Base-by-base conservation (phyloP, 2,797 vertebrate genomes). In the Sebastes cheni region DNA sequence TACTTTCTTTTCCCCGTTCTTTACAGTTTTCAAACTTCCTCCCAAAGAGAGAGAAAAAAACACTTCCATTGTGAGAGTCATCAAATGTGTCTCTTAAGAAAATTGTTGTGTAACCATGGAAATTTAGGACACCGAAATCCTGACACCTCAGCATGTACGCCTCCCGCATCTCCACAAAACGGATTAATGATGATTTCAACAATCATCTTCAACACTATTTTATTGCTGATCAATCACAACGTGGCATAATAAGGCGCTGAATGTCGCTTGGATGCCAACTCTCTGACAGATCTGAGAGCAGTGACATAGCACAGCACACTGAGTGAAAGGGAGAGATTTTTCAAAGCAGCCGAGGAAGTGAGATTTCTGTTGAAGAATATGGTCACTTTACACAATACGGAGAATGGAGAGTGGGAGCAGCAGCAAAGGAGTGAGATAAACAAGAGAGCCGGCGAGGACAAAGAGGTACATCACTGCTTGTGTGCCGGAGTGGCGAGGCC, bases 31-130 rank as follows among this genome's bases (percentile, higher is more conserved):
- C 65, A 85, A 87, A 85, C 81, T 89, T 79, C 73, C 58, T 32
- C n/a, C 59, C 65, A 69, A 50, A 78, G 61, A 77, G 67, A 56
- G n/a, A 78, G 54, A 11, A 62, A 11, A 4, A 34, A 54, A 72
- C 72, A 79, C 75, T 82, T 86, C 32, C 34, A 66, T 29, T 71
- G 68, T 71, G 70, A 74, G 60, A 83, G 60, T 80, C 75, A 69
- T 90, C 87, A 86, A 75, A 88, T 27, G 72, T 73, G 73, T 85
- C 65, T 84, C 70, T 76, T 79, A 75, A 85, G 78, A 83, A 84
- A 42, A 65, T 9, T 10, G 77, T 92, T 93, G 83, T 50, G 59
- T 84, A 89, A 90, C 81, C 3, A 7, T 68, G 72, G 30, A 77
- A 74, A 89, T 90, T 81, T 52, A 82, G 88, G 88, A 84, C 90